These are phyloP conservation scores for Muraenolepis orangiensis DNA, from an alignment of 2,797 vertebrate species.

Conservation along the genomic window DNA sequence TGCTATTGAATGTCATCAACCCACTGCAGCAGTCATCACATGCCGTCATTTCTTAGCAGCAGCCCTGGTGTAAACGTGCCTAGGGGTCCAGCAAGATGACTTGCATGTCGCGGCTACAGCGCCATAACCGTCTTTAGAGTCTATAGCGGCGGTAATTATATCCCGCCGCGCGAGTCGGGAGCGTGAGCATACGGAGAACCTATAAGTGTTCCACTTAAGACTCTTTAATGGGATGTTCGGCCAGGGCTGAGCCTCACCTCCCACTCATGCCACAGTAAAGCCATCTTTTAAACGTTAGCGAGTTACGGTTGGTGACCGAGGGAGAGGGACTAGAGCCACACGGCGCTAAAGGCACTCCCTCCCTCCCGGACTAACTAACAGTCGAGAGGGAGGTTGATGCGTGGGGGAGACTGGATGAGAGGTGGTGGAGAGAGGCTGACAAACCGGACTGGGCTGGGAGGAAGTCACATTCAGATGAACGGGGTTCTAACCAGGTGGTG, in stretches of 20 bases:
- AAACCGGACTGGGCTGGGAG: not conserved
- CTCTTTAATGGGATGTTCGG: not conserved
- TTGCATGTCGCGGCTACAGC: not conserved
- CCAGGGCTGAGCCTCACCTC: not conserved
- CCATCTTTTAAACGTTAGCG: not conserved
- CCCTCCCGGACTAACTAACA: not conserved
- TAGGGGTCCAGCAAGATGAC: not conserved
- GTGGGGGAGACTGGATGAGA: not conserved
- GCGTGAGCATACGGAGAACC: not conserved
- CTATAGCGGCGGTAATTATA: not conserved
- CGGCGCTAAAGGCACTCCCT: not conserved
- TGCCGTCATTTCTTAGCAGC: not conserved
- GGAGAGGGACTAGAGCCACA: not conserved
- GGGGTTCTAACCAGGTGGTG: constrained; percentile 41
- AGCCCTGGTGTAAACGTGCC: not conserved
- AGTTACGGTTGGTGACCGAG: too few relatives aligned
- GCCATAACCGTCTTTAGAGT: not conserved
- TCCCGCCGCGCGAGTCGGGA: not conserved
- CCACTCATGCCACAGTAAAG: not conserved
- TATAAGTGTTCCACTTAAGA: not conserved
- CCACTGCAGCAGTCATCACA: not conserved
- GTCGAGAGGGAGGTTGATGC: not conserved
- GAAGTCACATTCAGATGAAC: constrained; percentile 38
- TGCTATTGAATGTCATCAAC: not conserved
- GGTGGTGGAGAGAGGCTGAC: not conserved